Percentiles rank a stretch among this genome's conserved stretches.
Conservation (phyloP, 2,888 invertebrate genomes). For the Drosophila kokeensis region DNA sequence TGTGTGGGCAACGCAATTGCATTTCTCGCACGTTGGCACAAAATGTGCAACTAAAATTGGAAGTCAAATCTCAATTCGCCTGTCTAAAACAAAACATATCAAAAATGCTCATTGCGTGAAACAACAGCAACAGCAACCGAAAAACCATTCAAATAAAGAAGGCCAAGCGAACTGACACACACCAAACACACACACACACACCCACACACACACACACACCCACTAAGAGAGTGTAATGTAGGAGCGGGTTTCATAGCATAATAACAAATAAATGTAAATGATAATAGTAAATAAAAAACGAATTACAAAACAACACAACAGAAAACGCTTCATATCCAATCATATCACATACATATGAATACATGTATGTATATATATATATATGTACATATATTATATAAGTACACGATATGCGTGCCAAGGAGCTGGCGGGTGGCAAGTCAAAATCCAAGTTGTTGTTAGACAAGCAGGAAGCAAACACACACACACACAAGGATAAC, state of each 20-base stretch:
- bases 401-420: conserved; percentile 47
- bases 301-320: conserved; percentile 76
- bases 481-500: conserved; percentile 44
- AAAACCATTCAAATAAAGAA: conserved; percentile 45
- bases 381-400: neutral
- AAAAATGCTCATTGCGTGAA: conserved; percentile 60
- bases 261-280: conserved; percentile 80
- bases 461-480: conserved; percentile 49
- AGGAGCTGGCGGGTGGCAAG: conserved; percentile 43
- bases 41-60: conserved; percentile 58
- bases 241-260: conserved; percentile 57
- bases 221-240: neutral
- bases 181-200: conserved; percentile 16
- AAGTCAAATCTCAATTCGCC: conserved; percentile 46
- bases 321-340: conserved; percentile 66
- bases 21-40: conserved; percentile 60
- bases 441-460: conserved; percentile 49
- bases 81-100: conserved; percentile 70
- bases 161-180: conserved; percentile 35
- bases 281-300: conserved; percentile 80
- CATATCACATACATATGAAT: conserved; percentile 23
- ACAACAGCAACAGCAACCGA: neutral
- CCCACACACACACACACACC: conserved; percentile 19
- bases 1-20: conserved; percentile 70
- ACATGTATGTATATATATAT: neutral